A percentile compares a stretch with the other conserved stretches of the same genome.
Evolutionary conservation across 2,888 invertebrate genomes (phyloP).

Genomic region (Diarsia rubi): DNA sequence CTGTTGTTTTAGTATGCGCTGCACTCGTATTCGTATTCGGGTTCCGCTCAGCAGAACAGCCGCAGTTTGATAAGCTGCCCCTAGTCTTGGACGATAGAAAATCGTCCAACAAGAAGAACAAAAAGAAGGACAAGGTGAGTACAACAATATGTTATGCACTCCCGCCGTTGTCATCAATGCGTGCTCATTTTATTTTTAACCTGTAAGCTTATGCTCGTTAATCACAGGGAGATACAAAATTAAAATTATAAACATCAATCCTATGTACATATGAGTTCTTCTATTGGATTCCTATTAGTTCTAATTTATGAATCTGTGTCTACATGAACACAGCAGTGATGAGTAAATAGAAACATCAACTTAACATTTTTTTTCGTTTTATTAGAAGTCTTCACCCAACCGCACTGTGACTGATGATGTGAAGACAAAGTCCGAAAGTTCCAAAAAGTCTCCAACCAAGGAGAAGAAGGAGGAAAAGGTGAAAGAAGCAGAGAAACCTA

Average conservation of each 20-base stretch:
- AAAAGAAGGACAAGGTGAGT: slow-evolving; percentile 94
- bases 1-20: slow-evolving; percentile 93
- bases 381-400: slow-evolving; percentile 92
- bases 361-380: slow-evolving; percentile 48
- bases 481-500: slow-evolving; percentile 88
- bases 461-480: slow-evolving; percentile 91
- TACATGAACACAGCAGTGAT: not conserved
- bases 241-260: slow-evolving; percentile 33
- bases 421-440: slow-evolving; percentile 91
- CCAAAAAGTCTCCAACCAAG: slow-evolving; percentile 90
- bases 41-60: slow-evolving; percentile 95
- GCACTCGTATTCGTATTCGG: slow-evolving; percentile 95
- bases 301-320: slow-evolving; percentile 52
- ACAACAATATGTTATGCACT: slow-evolving; percentile 71
- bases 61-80: slow-evolving; percentile 94
- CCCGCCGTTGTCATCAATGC: slow-evolving; percentile 76
- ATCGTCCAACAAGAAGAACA: slow-evolving; percentile 92
- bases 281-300: slow-evolving; percentile 33
- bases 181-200: slow-evolving; percentile 90
- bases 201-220: slow-evolving; percentile 83
- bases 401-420: slow-evolving; percentile 91
- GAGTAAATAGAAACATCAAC: slow-evolving; percentile 22
- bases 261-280: slow-evolving; percentile 26
- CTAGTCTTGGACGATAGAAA: slow-evolving; percentile 92
- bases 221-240: slow-evolving; percentile 73